Evolutionary conservation across 2,113 vertebrate genomes (phyloP).

Genomic region (Junco hyemalis): DNA sequence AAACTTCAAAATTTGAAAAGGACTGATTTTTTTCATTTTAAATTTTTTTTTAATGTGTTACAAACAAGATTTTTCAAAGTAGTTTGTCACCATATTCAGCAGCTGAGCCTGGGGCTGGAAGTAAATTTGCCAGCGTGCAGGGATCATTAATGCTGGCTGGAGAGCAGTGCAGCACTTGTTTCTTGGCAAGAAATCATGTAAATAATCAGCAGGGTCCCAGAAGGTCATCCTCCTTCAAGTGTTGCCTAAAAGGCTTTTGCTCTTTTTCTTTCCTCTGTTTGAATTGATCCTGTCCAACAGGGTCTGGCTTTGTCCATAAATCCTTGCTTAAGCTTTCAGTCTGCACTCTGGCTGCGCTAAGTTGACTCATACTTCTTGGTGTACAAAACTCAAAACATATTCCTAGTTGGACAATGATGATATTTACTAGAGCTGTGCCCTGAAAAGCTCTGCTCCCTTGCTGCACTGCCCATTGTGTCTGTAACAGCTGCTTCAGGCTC

Average conservation of each 20-base stretch:
- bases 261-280: constrained; percentile 13
- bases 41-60: background rate
- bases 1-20: background rate
- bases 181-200: constrained; percentile 52
- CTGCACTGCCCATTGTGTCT: background rate
- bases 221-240: constrained; percentile 44
- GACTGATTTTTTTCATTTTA: no score
- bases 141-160: constrained; percentile 17
- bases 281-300: constrained; percentile 48
- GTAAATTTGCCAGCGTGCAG: background rate
- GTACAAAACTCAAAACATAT: background rate
- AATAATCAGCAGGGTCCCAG: constrained; percentile 43
- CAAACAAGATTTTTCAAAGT: background rate
- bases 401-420: background rate
- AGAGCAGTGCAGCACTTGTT: constrained; percentile 15
- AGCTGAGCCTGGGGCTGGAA: background rate
- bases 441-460: background rate
- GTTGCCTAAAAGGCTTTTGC: constrained; percentile 41
- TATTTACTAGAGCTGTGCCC: background rate
- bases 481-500: background rate
- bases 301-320: constrained; percentile 14
- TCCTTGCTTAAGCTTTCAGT: constrained; percentile 29
- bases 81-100: background rate
- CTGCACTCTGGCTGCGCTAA: background rate
- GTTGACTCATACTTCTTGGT: background rate